Percentiles rank a stretch among this genome's conserved stretches.
Evolutionary conservation across 2,888 invertebrate species (phyloP).

Genomic region (Bombylius discolor): DNA sequence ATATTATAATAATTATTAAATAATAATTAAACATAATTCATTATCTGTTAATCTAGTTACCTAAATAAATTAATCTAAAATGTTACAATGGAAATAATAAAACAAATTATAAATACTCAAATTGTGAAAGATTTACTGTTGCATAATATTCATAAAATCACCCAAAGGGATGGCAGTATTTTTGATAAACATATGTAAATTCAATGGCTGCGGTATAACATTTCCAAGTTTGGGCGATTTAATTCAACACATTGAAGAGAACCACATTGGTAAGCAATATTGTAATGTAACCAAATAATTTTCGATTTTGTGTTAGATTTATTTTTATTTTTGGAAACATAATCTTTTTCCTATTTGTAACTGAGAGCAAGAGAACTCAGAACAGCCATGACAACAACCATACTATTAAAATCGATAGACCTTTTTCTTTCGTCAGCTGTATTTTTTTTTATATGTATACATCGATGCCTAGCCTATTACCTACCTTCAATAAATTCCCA

Average conservation of each 20-base stretch:
- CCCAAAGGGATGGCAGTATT: slow-evolving; percentile 63
- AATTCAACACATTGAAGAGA: slow-evolving; percentile 78
- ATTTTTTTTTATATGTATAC: background rate
- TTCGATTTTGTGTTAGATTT: too few species aligned
- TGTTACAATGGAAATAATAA: background rate
- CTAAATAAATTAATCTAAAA: background rate
- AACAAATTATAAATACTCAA: background rate
- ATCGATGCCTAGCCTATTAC: too few species aligned
- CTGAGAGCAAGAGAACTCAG: too few species aligned
- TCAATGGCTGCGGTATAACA: slow-evolving; percentile 71
- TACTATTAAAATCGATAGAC: background rate
- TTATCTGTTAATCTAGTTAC: too few species aligned
- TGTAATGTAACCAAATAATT: background rate
- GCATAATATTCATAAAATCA: slow-evolving; percentile 13
- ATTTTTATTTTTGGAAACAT: too few species aligned
- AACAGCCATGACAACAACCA: slow-evolving; percentile 9
- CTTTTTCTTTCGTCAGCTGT: slow-evolving; percentile 3
- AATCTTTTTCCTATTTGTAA: too few species aligned
- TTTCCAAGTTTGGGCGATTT: slow-evolving; percentile 69
- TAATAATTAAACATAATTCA: too few species aligned
- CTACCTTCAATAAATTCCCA: background rate
- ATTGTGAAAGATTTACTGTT: background rate
- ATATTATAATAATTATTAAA: too few species aligned
- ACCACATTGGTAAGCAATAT: slow-evolving; percentile 62
- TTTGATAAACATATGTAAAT: slow-evolving; percentile 80